Evolutionary conservation across 1,140 invertebrate species (phyloP), one percentile per base, ranked within the genome.

Genomic region (Cephus cinctus): DNA sequence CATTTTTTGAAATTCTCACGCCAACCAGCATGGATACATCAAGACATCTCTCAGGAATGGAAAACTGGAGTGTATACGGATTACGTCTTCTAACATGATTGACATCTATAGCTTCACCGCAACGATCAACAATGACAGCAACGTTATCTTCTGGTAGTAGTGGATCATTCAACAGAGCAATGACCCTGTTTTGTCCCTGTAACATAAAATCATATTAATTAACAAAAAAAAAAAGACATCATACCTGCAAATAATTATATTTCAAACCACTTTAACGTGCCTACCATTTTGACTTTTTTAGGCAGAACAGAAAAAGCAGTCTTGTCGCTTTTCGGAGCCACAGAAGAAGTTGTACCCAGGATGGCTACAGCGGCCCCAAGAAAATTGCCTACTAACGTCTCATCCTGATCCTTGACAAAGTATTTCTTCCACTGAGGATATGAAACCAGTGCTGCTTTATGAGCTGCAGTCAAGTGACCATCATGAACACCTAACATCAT

Each of bases 1-100:
- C 88, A 60, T 92, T 92, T 61, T 87, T 88, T 54, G 84, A 84
- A 22, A 93, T 85, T 27, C 85, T 80, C 2, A 92, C 83, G 57
- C 86, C 87, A 1, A 92, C 83, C 49, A 93, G 78, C 67, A 89
- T 88, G 1, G 89, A 92, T 1, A 89, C 85, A 67, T 91, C 88
- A 38, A 91, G 79, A 60, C 88, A 88, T 44, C 81, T 82, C 44
- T 89, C 87, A 67, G 77, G 88, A 61, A 91, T 86, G 43, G 85
- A 81, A 60, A 91, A 89, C 59, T 90, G 88, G 20, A 91, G 69
- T 0, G 88, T 88, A 56, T 89, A 91, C 0, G 89, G 88, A 69
- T 92, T 91, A 54, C 88, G 80, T 55, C 82, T 81, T 57, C 90
- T 91, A 39, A 89, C 83, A 35, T 82, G 82, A 22, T 78, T 80